Evolutionary conservation across 2,113 vertebrate species (phyloP), one percentile per base, ranked within the genome.

Genomic region (Andinoacara biseriatus): DNA sequence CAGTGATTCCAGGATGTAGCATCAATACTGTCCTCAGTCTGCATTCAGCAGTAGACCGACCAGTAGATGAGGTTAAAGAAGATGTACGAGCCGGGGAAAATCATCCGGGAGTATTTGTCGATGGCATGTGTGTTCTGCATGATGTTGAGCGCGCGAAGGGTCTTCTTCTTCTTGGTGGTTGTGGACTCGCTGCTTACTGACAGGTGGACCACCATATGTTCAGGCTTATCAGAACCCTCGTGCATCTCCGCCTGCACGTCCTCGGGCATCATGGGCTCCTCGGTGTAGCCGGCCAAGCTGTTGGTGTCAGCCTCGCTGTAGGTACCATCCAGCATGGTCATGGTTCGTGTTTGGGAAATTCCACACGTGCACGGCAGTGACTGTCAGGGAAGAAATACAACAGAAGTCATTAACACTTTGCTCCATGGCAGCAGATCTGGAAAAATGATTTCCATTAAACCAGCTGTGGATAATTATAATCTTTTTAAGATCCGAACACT

Each of bases 61-160:
- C 98, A 99, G 89, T 99, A 99, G 94, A 99, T 97, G 78, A 99
- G 95, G 92, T 99, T 99, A 94, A 99, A 99, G 94, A 99, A 95
- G 91, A 99, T 98, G 88, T 97, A 99, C 0, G 96, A 96, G 40
- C 97, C 98, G 20, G 98, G 98, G 78, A 99, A 99, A 92, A 99
- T 97, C 94, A 98, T 86, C 85, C 98, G 96, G 38, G 98, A 99
- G 92, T 98, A 99, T 83, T 97, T 99, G 91, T 99, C 98, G 15
- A 99, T 99, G 72, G 96, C 94, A 1, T 99, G 98, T 4, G 96
- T 98, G 91, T 99, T 98, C 94, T 97, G 96, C 80, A 99, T 97
- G 88, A 99, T 96, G 76, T 95, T 96, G 18, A 97, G 93, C 58
- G 95, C 94, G 56, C 97, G 88, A 67, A 97, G 80, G 74, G 96